Conservation (phyloP, 2,113 vertebrate genomes). For the Lasiurus cinereus region DNA sequence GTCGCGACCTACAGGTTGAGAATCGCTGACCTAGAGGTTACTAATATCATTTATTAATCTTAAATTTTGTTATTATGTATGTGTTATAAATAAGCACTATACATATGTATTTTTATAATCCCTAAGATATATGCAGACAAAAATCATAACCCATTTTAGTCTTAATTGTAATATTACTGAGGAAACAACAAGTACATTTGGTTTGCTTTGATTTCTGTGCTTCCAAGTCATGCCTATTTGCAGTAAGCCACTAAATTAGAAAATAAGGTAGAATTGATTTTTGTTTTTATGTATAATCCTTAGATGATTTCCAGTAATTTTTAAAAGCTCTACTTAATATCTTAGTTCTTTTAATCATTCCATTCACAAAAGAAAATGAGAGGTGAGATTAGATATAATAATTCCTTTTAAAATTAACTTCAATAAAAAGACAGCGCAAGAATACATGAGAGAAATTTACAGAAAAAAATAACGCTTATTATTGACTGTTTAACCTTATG, state of each 20-base stretch:
- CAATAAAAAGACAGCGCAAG: constrained; percentile 45
- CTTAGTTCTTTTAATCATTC: constrained; percentile 62
- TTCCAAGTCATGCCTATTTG: constrained; percentile 64
- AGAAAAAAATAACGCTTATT: constrained; percentile 63
- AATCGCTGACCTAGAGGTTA: constrained; percentile 22
- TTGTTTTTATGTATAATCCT: constrained; percentile 61
- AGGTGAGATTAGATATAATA: constrained; percentile 4
- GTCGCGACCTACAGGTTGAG: no score
- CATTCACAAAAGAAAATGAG: neutral
- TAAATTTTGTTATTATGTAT: constrained; percentile 74
- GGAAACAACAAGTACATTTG: constrained; percentile 79
- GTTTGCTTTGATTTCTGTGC: constrained; percentile 81
- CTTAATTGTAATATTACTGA: constrained; percentile 71
- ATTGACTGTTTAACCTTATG: constrained; percentile 64
- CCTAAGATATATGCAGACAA: neutral
- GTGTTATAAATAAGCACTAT: constrained; percentile 63
- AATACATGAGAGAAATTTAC: constrained; percentile 49
- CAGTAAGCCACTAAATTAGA: constrained; percentile 78
- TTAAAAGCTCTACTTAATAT: constrained; percentile 49
- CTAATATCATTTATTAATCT: constrained; percentile 68
- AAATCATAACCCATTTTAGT: neutral
- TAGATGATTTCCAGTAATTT: constrained; percentile 76
- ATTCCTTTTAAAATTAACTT: neutral
- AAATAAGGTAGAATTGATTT: neutral
- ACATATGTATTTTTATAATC: neutral